phyloP scores from a whole-genome alignment of 2,113 vertebrate genomes.

The Sula dactylatra region DNA sequence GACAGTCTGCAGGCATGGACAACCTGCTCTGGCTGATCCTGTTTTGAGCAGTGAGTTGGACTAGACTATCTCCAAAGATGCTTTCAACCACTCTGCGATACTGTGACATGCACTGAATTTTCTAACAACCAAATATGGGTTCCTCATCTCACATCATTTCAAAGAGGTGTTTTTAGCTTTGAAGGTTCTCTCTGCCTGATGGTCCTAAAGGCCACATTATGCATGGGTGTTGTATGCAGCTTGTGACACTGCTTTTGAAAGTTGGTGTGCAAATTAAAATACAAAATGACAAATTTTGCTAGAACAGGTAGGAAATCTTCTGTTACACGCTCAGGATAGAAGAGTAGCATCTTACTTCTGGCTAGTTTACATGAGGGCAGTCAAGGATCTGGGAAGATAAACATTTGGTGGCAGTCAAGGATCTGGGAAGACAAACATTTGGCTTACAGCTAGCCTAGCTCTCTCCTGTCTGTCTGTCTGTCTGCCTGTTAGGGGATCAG shows the following conservation, averaged over 20 bases:
- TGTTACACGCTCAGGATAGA: not conserved
- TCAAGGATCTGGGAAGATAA: not conserved
- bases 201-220: not conserved
- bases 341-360: not conserved
- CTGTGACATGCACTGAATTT: not conserved
- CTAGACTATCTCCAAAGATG: not conserved
- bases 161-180: not conserved
- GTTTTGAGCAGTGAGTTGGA: not conserved
- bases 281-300: not conserved
- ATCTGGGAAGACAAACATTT: not conserved
- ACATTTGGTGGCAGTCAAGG: not conserved
- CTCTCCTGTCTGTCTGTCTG: not conserved
- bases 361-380: not conserved
- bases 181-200: not conserved
- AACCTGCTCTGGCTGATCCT: not conserved
- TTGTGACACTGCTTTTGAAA: not conserved
- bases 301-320: not conserved
- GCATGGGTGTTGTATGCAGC: not conserved
- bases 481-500: not conserved
- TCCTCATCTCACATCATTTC: not conserved
- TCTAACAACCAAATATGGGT: not conserved
- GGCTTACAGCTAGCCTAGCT: not conserved
- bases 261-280: not conserved
- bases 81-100: not conserved
- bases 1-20: not conserved